Evolutionary conservation across 2,888 invertebrate species (phyloP).

Genomic region (Plebejus melissa): DNA sequence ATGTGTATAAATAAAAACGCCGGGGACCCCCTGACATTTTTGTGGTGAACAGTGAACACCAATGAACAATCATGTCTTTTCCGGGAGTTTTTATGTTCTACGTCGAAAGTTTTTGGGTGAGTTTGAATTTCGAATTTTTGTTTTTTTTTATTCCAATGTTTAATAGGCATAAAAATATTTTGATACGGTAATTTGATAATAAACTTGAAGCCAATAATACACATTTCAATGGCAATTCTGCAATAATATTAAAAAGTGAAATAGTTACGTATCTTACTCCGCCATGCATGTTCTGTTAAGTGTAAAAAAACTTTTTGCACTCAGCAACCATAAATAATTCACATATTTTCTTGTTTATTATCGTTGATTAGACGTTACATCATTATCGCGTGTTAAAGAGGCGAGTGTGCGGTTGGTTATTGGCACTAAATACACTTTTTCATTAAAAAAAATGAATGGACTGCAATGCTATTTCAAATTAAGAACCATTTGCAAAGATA

Average conservation of each 20-base stretch:
- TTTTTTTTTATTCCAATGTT: slow-evolving; percentile 19
- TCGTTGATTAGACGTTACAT: slow-evolving; percentile 50
- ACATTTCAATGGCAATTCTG: neutral
- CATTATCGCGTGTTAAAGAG: slow-evolving; percentile 56
- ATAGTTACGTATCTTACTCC: slow-evolving; percentile 3
- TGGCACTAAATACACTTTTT: slow-evolving; percentile 35
- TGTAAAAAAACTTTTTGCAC: slow-evolving; percentile 40
- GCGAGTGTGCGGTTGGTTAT: slow-evolving; percentile 34
- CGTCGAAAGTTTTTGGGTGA: slow-evolving; percentile 74
- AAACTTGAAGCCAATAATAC: neutral
- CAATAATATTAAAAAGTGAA: slow-evolving; percentile 6
- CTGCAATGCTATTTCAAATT: neutral
- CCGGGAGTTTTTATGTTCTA: slow-evolving; percentile 70
- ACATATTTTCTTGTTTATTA: slow-evolving; percentile 63
- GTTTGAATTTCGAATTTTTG: slow-evolving; percentile 53
- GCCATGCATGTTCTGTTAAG: slow-evolving; percentile 32
- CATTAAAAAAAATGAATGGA: slow-evolving; percentile 28
- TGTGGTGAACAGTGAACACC: slow-evolving; percentile 58
- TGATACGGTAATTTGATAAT: neutral
- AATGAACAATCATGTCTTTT: slow-evolving; percentile 63
- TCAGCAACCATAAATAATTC: slow-evolving; percentile 54
- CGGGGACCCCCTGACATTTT: slow-evolving; percentile 57
- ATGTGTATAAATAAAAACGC: slow-evolving; percentile 69
- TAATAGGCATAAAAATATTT: neutral
- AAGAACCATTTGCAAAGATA: neutral